Base-by-base conservation (phyloP, 1,140 invertebrate genomes). In the Meloidogyne floridensis region DNA sequence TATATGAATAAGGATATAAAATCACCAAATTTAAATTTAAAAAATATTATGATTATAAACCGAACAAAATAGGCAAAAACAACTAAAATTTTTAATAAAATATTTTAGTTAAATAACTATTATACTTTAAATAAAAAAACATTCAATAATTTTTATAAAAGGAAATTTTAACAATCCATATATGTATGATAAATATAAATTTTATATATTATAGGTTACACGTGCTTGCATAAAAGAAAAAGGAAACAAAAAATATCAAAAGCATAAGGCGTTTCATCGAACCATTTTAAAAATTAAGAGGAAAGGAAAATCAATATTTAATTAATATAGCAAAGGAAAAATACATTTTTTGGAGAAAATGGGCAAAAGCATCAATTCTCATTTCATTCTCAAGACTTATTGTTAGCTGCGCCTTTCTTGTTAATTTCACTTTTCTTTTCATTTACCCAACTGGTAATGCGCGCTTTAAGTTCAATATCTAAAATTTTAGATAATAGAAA, bases 391-490 rank as follows among this genome's bases (percentile, higher is more conserved):
- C 47, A 47, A 47, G 4, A 6, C 47, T 47, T 4, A 47, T 47
- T 47, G 32, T 32, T 32, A 32, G 32, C 32, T 47, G 47, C 47
- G 47, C 47, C 47, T 51, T 65, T 71, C 18, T 42, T 9, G 47
- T 65, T 0, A 7, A 71, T 79, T 15, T 72, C 65, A 18, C 47
- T 43, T 53, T 54, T 82, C 11, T 72, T 82, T 69, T 82, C 81
- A 18, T 18, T 15, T 10, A 87, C 80, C 86, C 86, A 87, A 15
- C 10, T 47, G 6, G 84, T 47, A 74, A 87, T 87, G 8, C 80
- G 73, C 47, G 75, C 72, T 47, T 87, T 88, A 7, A 87, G 81
- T 74, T 88, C 87, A 20, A 75, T 32, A 51, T 81, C 86, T 87
- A 69, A 77, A 87, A 81, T 42, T 71, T 77, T 65, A 7, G 43